phyloP scores from a whole-genome alignment of 2,113 vertebrate genomes.

The Trochalopteron elliotii region DNA sequence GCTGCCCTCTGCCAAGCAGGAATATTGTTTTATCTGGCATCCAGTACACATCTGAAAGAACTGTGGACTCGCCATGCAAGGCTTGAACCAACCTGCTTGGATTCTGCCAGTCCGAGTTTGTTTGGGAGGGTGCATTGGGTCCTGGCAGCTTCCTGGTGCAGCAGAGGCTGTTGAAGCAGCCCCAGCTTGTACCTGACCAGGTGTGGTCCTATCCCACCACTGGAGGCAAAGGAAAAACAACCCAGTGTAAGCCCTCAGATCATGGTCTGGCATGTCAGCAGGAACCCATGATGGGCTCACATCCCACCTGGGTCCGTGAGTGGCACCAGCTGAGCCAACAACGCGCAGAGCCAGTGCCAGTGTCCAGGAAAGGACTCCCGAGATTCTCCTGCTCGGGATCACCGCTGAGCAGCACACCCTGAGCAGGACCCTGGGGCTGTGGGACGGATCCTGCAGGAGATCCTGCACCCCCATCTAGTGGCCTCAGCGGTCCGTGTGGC shows the following conservation, averaged over 20 bases:
- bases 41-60: not conserved
- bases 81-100: not conserved
- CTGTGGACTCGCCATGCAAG: accelerated
- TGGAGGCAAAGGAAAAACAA: not conserved
- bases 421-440: not conserved
- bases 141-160: not conserved
- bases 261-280: accelerated
- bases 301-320: not conserved
- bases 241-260: not conserved
- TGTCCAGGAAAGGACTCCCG: accelerated
- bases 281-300: accelerated
- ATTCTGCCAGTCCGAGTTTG: not conserved
- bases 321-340: not conserved
- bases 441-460: not conserved
- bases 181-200: not conserved
- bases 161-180: accelerated
- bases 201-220: accelerated
- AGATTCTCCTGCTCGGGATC: not conserved
- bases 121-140: accelerated
- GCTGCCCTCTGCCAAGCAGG: not conserved
- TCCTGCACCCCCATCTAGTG: slow-evolving; percentile 53
- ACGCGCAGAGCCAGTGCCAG: accelerated
- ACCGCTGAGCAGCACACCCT: accelerated
- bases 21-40: not conserved
- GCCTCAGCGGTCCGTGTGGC: not conserved